Evolutionary conservation across 1,140 invertebrate species (phyloP).

Genomic region (Scaptodrosophila lebanonensis): DNA sequence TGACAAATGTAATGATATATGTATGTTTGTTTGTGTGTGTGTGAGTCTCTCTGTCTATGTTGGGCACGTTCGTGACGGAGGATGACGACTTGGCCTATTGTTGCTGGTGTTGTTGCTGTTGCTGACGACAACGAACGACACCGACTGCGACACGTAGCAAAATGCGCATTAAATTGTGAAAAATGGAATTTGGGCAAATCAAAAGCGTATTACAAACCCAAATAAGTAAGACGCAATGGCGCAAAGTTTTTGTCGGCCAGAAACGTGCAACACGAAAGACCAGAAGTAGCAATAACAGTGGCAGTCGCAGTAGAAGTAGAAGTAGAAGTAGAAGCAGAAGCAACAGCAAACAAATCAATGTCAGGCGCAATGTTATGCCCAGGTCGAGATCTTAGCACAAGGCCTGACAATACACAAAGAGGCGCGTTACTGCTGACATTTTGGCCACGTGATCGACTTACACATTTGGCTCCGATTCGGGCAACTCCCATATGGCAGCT

Average conservation of each 20-base stretch:
- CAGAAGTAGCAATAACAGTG: not conserved
- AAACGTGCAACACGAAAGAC: conserved; percentile 24
- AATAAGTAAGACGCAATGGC: conserved; percentile 57
- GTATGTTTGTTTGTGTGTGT: conserved; percentile 7
- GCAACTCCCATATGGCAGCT: not conserved
- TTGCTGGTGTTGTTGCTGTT: conserved; percentile 45
- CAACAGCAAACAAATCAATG: conserved; percentile 67
- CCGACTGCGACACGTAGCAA: conserved; percentile 49
- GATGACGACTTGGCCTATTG: conserved; percentile 21
- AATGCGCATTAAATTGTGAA: conserved; percentile 75
- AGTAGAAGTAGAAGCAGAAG: too few species aligned
- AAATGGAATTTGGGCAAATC: conserved; percentile 74
- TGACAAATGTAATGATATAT: conserved; percentile 74
- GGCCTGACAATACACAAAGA: conserved; percentile 28
- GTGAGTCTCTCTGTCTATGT: conserved; percentile 10
- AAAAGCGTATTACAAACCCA: conserved; percentile 65
- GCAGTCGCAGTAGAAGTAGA: not conserved
- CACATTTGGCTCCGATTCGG: conserved; percentile 6
- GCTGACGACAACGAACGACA: conserved; percentile 46
- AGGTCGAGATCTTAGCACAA: conserved; percentile 23
- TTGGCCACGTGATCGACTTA: conserved; percentile 54
- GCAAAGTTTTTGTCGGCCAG: conserved; percentile 22
- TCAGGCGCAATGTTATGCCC: too few species aligned
- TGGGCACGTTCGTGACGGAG: conserved; percentile 11
- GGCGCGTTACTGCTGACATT: conserved; percentile 36